Percentiles rank a stretch among this genome's conserved stretches.
Conservation (phyloP, 2,888 invertebrate species). For the Zelleria hepariella region DNA sequence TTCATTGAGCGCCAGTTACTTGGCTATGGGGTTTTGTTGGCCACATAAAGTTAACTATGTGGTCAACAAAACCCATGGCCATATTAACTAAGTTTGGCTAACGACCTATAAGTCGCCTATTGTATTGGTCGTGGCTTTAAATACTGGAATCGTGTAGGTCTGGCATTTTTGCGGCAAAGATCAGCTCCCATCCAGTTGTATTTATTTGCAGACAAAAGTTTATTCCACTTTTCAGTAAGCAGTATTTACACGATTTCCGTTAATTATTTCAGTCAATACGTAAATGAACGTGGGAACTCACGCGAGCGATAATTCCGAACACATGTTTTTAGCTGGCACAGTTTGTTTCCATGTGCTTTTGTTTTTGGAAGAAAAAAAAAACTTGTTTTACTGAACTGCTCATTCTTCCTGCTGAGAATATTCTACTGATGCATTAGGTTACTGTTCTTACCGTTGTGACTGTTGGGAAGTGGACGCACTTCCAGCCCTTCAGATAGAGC, state of each 20-base stretch:
- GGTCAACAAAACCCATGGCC: too few relatives aligned
- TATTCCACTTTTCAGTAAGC: neutral
- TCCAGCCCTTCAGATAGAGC: constrained; percentile 39
- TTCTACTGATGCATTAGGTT: neutral
- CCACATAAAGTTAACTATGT: too few relatives aligned
- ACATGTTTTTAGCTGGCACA: neutral
- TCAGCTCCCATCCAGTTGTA: too few relatives aligned
- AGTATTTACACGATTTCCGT: neutral
- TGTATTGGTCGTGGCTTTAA: too few relatives aligned
- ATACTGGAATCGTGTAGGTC: too few relatives aligned
- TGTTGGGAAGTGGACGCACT: constrained; percentile 39
- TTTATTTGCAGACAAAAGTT: too few relatives aligned
- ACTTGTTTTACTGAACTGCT: neutral
- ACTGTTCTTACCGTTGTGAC: constrained; percentile 39
- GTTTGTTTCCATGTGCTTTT: neutral
- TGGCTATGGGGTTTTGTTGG: too few relatives aligned
- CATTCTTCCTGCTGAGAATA: neutral
- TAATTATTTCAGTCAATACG: neutral
- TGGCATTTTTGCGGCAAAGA: too few relatives aligned
- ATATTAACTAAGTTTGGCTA: too few relatives aligned
- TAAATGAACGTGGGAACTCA: neutral
- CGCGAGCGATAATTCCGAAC: neutral
- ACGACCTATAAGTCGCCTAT: too few relatives aligned
- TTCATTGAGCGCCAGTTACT: too few relatives aligned
- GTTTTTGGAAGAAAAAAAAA: neutral